Evolutionary conservation across 2,113 vertebrate species (phyloP).

Genomic region (Cebidichthys violaceus): DNA sequence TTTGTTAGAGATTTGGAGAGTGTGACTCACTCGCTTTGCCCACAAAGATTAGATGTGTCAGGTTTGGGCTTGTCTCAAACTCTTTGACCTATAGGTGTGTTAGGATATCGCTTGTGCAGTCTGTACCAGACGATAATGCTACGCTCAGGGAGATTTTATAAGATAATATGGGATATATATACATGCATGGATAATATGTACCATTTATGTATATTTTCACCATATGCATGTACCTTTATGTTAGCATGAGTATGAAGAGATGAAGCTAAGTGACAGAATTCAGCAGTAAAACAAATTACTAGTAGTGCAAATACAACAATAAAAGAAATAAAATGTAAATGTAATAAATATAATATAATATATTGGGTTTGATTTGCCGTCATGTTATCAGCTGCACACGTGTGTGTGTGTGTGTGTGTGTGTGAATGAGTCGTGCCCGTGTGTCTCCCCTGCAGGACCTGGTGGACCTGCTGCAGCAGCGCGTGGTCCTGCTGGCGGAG

Average conservation of each 20-base stretch:
- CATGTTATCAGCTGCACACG: neutral
- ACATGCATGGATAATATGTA: neutral
- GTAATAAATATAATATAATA: no score
- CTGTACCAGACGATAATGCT: neutral
- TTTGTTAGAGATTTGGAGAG: slow-evolving; percentile 18
- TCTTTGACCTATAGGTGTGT: slow-evolving; percentile 19
- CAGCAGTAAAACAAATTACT: neutral
- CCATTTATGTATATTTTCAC: neutral
- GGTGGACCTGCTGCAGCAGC: slow-evolving; percentile 69
- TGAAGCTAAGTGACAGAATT: neutral
- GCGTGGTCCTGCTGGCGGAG: slow-evolving; percentile 51
- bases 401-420: neutral
- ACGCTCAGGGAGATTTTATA: neutral
- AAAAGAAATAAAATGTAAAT: neutral
- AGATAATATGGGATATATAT: no score
- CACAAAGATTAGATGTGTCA: slow-evolving; percentile 15
- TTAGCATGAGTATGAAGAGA: neutral
- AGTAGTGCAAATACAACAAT: neutral
- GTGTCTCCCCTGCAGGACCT: slow-evolving; percentile 54
- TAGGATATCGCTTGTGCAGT: slow-evolving; percentile 1
- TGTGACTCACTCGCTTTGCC: slow-evolving; percentile 13
- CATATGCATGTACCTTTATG: neutral
- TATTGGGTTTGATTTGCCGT: neutral
- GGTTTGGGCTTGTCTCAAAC: slow-evolving; percentile 39
- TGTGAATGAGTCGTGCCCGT: neutral